Conservation (phyloP, 2,113 vertebrate genomes). For the Baryphthengus martii region DNA sequence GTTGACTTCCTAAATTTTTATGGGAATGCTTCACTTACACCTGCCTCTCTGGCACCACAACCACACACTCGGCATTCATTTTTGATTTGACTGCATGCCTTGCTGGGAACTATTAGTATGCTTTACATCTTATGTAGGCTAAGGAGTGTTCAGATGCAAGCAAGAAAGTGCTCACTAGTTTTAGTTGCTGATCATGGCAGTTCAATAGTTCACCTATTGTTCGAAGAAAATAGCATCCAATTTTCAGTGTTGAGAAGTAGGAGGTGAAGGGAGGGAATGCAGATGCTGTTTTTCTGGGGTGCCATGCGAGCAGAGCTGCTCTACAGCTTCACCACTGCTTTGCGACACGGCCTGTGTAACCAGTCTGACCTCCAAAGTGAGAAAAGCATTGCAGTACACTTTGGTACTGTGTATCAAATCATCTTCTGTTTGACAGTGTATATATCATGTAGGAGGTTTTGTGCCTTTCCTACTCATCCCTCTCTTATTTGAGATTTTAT, state of each 20-base stretch:
- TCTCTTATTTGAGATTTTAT: neutral
- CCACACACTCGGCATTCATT: neutral
- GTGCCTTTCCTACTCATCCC: neutral
- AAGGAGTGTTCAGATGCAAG: neutral
- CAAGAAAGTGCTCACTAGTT: neutral
- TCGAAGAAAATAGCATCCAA: neutral
- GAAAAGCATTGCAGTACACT: neutral
- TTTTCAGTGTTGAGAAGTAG: neutral
- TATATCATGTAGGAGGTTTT: neutral
- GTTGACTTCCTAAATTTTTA: neutral
- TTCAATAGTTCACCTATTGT: neutral
- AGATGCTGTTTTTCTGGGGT: neutral
- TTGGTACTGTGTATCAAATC: neutral
- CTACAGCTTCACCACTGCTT: neutral
- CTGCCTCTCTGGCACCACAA: neutral
- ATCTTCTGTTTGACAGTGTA: neutral
- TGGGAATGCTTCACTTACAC: neutral
- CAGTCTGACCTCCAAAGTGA: neutral
- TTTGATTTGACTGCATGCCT: neutral
- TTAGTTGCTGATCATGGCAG: neutral
- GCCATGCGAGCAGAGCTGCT: neutral
- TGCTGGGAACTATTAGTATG: neutral
- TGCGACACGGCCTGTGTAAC: neutral
- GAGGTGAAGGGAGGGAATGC: neutral
- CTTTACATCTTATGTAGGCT: fast-evolving